Evolutionary conservation across 35 echinoderm and acorn worm genomes (phyloP), one percentile per base, ranked within the genome.

Genomic region (Anneissia japonica): DNA sequence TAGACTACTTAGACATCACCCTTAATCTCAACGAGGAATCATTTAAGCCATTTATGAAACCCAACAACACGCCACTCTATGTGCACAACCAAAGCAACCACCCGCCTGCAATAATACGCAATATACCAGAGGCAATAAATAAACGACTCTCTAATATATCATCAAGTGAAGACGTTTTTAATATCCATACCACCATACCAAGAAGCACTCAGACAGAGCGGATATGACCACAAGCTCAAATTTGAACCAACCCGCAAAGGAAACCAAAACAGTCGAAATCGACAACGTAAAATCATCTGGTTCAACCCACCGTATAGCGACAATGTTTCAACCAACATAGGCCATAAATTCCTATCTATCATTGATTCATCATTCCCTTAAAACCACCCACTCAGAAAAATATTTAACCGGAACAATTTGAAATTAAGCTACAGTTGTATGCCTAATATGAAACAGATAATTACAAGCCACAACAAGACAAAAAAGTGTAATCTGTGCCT

Each of bases 101-200:
- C 30, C 82, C 82, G 32, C 81, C 36, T 46, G 64, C 39, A 35
- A 75, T 85, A 36, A 74, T 74, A 30, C 46, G 36, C 17, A 85
- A 85, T 30, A 85, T 85, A 19, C 83, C 83, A 37, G 6, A 26
- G 23, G 51, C 34, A 26, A 85, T 85, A 51, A 85, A 85, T 72
- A 74, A 39, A 75, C 34, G 31, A 85, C 35, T 85, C 11, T 85
- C 83, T 23, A 36, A 35, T 36, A 75, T 85, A 13, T 85, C 83
- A 19, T 85, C 83, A 10, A 36, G 75, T 72, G 73, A 85, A 23
- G 29, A 85, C 26, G 34, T 72, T 7, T 85, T 85, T 75, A 39
- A 74, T 7, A 12, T 31, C 46, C 3, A 75, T 85, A 31, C 32
- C 83, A 5, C 64, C 56, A 38, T 75, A 85, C 83, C 83, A 85